phyloP scores from a whole-genome alignment of 2,888 invertebrate species.

The Folsomia candida region DNA sequence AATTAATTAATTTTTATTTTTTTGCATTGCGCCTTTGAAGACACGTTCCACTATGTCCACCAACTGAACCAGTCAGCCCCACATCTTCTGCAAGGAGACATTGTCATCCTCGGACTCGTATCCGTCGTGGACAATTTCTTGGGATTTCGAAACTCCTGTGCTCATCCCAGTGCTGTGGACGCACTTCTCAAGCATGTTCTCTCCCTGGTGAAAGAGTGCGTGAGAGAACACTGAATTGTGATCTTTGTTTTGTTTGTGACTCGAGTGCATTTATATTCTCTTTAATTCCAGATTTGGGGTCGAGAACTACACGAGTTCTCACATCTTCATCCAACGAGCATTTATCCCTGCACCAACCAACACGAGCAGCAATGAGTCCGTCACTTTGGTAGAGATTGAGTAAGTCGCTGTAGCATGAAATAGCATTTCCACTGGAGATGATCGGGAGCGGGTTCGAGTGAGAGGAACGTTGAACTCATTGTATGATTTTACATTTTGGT shows the following conservation, averaged over 20 bases:
- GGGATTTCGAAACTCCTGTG: not conserved
- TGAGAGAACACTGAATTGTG: not conserved
- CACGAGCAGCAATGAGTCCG: not conserved
- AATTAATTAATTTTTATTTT: no score
- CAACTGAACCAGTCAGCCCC: not conserved
- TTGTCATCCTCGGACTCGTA: not conserved
- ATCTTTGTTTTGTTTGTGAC: not conserved
- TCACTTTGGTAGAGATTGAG: not conserved
- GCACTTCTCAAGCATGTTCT: not conserved
- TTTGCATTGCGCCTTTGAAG: not conserved
- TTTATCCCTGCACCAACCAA: not conserved
- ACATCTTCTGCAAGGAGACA: no score
- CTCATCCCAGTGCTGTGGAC: not conserved
- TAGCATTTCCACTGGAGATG: no score
- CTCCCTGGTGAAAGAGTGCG: not conserved
- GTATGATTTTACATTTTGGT: not conserved
- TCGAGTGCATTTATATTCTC: no score
- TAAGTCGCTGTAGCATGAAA: no score
- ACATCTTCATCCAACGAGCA: not conserved
- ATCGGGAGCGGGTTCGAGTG: no score
- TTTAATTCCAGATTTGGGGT: not conserved
- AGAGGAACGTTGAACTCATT: no score
- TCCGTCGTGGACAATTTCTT: not conserved
- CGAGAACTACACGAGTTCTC: not conserved
- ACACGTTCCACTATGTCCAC: constrained; percentile 1